Evolutionary conservation across 1,140 invertebrate genomes (phyloP), one percentile per base, ranked within the genome.

Genomic region (Heliconius eleuchia): DNA sequence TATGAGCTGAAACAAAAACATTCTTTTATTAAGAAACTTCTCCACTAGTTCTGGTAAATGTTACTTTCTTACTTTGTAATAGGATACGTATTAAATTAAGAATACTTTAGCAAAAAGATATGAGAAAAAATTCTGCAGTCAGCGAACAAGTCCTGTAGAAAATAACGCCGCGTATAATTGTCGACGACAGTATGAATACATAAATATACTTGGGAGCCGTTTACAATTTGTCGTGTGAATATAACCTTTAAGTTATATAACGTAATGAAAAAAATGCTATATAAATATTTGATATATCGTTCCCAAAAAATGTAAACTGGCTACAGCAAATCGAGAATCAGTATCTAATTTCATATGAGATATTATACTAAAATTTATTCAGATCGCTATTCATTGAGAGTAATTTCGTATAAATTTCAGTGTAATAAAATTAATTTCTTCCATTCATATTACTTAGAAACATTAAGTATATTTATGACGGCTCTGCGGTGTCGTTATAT

Each of bases 131-230:
- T 84, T 83, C 74, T 78, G 79, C 74, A 77, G 77, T 78, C 71
- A 84, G 79, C 83, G 81, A 83, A 88, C 83, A 82, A 78, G 82
- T 83, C 80, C 78, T 81, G 79, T 73, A 82, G 83, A 86, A 88
- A 86, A 88, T 88, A 88, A 87, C 80, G 82, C 81, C 81, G 80
- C 83, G 83, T 87, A 87, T 89, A 91, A 91, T 91, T 86, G 86
- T 86, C 85, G 80, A 34, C 79, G 81, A 85, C 84, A 84, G 83
- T 88, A 87, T 86, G 85, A 89, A 89, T 87, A 88, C 89, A 66
- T 27, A 23, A 60, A 91, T 91, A 72, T 85, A 88, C 83, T 78
- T 86, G 82, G 84, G 23, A 37, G 6, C 34, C 39, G 77, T 81
- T 79, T 66, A 77, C 71, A 76, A 19, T 46, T 73, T 74, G 18